These are phyloP conservation scores for Tetropium fuscum DNA, from an alignment of 2,888 invertebrate species.

Conservation along the genomic window DNA sequence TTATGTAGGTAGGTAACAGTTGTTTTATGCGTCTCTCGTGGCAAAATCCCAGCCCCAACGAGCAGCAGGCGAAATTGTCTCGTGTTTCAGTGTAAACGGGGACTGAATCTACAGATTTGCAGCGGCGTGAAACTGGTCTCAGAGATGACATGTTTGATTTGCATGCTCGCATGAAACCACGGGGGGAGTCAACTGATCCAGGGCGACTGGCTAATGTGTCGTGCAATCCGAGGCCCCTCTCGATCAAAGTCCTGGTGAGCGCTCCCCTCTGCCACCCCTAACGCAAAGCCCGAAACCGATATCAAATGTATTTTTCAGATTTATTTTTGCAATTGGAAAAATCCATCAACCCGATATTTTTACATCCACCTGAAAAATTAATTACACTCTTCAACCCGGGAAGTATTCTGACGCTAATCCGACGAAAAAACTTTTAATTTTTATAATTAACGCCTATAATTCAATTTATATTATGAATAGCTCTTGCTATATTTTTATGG, in stretches of 20 bases:
- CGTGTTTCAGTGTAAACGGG: conserved; percentile 32
- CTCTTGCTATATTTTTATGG: conserved; percentile 58
- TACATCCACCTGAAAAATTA: conserved; percentile 65
- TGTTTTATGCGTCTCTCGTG: neutral
- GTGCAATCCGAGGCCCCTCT: conserved; percentile 54
- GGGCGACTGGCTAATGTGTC: conserved; percentile 60
- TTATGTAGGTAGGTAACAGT: too few species aligned
- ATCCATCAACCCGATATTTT: conserved; percentile 62
- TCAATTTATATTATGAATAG: conserved; percentile 36
- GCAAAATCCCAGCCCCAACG: neutral
- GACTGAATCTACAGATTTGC: conserved; percentile 37
- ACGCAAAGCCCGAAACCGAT: conserved; percentile 35
- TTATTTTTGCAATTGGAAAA: conserved; percentile 63
- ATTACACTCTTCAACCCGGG: conserved; percentile 60
- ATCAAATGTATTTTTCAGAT: conserved; percentile 63
- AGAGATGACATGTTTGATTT: conserved; percentile 63
- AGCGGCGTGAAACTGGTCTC: conserved; percentile 47
- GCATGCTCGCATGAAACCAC: conserved; percentile 57
- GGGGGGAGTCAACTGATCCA: conserved; percentile 50
- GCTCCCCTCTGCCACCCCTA: conserved; percentile 44
- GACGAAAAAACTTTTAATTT: conserved; percentile 49
- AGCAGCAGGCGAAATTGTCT: conserved; percentile 11
- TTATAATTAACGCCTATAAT: conserved; percentile 41
- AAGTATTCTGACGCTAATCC: conserved; percentile 35
- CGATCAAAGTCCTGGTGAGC: conserved; percentile 36